These are phyloP conservation scores for Chascanopsetta lugubris DNA, from an alignment of 2,113 vertebrate species.

Conservation along the genomic window DNA sequence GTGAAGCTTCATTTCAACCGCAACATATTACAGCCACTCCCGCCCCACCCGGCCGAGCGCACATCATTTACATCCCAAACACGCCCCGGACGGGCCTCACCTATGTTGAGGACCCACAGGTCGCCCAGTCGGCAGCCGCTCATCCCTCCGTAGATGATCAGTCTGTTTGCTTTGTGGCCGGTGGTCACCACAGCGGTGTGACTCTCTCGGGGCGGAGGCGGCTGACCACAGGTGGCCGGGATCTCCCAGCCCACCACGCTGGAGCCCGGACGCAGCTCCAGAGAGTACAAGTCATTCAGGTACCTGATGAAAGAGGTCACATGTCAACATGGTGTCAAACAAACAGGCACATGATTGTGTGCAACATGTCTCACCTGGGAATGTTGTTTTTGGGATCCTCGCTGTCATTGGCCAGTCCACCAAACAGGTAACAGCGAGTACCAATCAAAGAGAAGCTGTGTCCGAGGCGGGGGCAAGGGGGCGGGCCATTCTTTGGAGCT, in stretches of 20 bases:
- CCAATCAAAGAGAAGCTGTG: conserved; percentile 91
- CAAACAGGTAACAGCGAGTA: conserved; percentile 89
- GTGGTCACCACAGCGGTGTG: conserved; percentile 87
- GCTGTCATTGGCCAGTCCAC: conserved; percentile 89
- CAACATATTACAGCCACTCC: neutral
- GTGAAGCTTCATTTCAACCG: neutral
- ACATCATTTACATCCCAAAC: neutral
- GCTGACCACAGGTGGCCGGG: conserved; percentile 84
- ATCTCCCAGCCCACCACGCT: conserved; percentile 88
- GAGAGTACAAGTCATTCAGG: conserved; percentile 87
- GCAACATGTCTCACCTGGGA: conserved; percentile 77
- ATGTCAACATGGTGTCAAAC: neutral
- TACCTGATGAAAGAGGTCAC: conserved; percentile 77
- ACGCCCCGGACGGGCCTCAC: conserved; percentile 59
- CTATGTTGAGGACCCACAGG: conserved; percentile 88
- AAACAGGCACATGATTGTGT: neutral
- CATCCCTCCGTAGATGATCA: conserved; percentile 91
- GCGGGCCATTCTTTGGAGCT: conserved; percentile 86
- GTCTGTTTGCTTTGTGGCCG: conserved; percentile 68
- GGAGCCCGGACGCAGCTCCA: conserved; percentile 86
- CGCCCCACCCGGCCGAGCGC: neutral
- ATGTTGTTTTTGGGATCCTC: conserved; percentile 93
- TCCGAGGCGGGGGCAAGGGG: conserved; percentile 87
- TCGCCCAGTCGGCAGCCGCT: conserved; percentile 90
- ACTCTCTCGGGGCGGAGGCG: conserved; percentile 87